Percentiles rank a stretch among this genome's conserved stretches.
phyloP scores from a whole-genome alignment of 1,140 invertebrate species.

The Nebria ingens region DNA sequence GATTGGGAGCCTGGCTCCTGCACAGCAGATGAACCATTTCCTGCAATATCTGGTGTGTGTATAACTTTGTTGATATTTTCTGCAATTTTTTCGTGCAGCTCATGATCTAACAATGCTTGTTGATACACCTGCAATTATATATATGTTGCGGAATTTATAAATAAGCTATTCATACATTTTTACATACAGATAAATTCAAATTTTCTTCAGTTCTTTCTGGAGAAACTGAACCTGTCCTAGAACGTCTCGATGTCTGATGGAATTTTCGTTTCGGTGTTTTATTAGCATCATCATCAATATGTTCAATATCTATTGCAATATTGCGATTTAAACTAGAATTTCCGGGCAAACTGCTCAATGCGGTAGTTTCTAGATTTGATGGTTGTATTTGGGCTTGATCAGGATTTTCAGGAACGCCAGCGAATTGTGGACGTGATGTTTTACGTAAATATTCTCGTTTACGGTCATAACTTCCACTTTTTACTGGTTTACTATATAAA shows the following conservation, averaged over 20 bases:
- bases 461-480: background rate
- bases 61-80: slow-evolving; percentile 3
- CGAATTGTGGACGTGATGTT: no score
- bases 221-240: background rate
- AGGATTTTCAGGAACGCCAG: no score
- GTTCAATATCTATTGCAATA: background rate
- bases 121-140: background rate
- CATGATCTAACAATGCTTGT: slow-evolving; percentile 4
- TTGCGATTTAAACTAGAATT: background rate
- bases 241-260: background rate
- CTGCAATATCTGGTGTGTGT: background rate
- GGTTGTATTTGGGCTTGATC: background rate
- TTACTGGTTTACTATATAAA: background rate
- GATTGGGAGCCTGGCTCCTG: background rate
- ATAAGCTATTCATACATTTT: no score
- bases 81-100: slow-evolving; percentile 7
- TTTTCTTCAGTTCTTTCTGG: background rate
- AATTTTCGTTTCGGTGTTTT: background rate
- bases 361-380: background rate
- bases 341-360: background rate
- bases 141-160: background rate
- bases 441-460: background rate
- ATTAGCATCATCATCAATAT: background rate
- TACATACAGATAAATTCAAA: background rate
- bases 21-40: background rate